Evolutionary conservation across 2,797 vertebrate genomes (phyloP), one percentile per base, ranked within the genome.

Genomic region (Chaetodon trifasciatus): DNA sequence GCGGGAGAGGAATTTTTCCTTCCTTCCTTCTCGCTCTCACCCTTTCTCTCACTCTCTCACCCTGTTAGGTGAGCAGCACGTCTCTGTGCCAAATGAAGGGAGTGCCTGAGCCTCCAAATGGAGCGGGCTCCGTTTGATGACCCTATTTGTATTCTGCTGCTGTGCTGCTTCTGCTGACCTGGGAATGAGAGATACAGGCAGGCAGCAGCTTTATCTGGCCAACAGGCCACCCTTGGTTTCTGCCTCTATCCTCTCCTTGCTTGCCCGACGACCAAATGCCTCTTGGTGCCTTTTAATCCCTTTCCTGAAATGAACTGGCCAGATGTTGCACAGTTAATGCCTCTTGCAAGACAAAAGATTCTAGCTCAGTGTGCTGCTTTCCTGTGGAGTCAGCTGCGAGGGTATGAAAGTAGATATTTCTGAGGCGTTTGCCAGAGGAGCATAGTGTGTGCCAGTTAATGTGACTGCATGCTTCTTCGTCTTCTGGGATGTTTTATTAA

Each of bases 101-200:
- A 91, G 81, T 8, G 75, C 50, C 84, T 76, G 77, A 91, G 86
- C 72, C 85, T 82, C 84, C 79, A 73, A 89, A 92, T 74, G 85
- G 79, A 88, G 81, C 70, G 0, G 49, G 75, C 61, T 81, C 55
- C 21, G 74, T 94, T 91, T 93, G 91, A 94, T 94, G 87, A 85
- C 63, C 88, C 87, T 70, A 93, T 95, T 94, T 93, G 88, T 93
- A 95, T 94, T 93, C 91, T 80, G 83, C 84, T 69, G 76, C 76
- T 49, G 79, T 74, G 83, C 84, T 53, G 82, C 86, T 82, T 88
- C 84, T 82, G 63, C 85, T 91, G 93, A 94, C 88, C 94, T 93
- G 92, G 73, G 88, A 86, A 71, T 84, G 89, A 92, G 85, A 92
- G 89, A 93, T 91, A 91, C 79, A 83, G 91, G 76, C 78, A 91